Conservation (phyloP, 2,888 invertebrate species). For the Plemyria rubiginata region DNA sequence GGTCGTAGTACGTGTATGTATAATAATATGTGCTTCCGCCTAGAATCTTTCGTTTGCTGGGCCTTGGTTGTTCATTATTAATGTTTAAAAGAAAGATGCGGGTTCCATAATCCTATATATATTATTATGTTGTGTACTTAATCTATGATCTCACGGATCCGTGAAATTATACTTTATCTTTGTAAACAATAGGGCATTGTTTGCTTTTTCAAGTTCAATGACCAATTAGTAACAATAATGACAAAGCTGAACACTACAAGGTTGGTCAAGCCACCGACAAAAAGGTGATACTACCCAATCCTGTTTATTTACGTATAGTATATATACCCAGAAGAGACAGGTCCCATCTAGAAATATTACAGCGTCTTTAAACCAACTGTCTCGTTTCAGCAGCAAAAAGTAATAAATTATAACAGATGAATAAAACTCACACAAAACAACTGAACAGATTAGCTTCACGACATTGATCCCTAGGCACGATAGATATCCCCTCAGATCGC, state of each 20-base stretch:
- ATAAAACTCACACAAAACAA: no score
- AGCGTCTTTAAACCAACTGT: no score
- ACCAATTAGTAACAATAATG: conserved; percentile 22
- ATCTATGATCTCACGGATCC: conserved; percentile 20
- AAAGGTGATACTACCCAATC: conserved; percentile 7
- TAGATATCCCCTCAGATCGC: no score
- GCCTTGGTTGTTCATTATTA: conserved; percentile 11
- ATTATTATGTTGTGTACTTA: conserved; percentile 13
- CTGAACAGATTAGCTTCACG: no score
- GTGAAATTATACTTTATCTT: conserved; percentile 15
- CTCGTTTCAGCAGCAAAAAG: no score
- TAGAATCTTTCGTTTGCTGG: background rate
- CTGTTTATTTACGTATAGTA: conserved; percentile 9
- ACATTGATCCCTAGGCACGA: no score
- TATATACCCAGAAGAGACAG: background rate
- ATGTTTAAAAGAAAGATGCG: conserved; percentile 5
- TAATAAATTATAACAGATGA: no score
- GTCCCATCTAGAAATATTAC: background rate
- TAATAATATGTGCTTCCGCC: background rate
- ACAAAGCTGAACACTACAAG: conserved; percentile 14
- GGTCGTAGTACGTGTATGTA: no score
- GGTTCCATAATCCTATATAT: conserved; percentile 10
- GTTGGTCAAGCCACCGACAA: conserved; percentile 7
- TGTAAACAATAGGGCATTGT: conserved; percentile 30
- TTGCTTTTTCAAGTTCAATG: conserved; percentile 26